Base-by-base conservation (phyloP, 2,888 invertebrate species). In the Ormia ochracea region DNA sequence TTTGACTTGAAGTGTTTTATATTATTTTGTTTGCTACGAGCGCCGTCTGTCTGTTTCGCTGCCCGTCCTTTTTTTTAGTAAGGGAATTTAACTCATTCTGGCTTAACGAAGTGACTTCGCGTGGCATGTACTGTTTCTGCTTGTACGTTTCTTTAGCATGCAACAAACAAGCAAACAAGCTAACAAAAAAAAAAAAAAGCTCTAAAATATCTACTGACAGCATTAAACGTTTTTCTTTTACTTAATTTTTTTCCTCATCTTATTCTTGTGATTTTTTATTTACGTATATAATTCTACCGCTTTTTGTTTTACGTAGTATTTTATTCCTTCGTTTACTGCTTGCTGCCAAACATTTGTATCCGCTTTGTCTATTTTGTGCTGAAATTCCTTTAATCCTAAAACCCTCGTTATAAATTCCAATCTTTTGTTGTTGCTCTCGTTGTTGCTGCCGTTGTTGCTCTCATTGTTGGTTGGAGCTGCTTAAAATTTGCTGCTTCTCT, bases 131-230 rank as follows among this genome's bases (percentile, higher is more conserved):
- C 54, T 43, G 58, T 36, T 50, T 36, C 43, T 31, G 43, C 12
- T 69, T 26, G 26, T 59, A 48, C 33, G 45, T 70, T 59, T 48
- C 31, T 21, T 28, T 7, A 61, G 28, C 12, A 19, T 26, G n/a
- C n/a, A n/a, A n/a, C n/a, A n/a, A n/a, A n/a, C n/a, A n/a, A n/a
- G n/a, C n/a, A n/a, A n/a, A n/a, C n/a, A n/a, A n/a, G n/a, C n/a
- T n/a, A n/a, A n/a, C n/a, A n/a, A 21, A 45, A 41, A 28, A 26
- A 50, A 59, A 14, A 65, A 38, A n/a, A 23, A 59, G 28, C 56
- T 73, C 68, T 78, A 78, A 78, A 78, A 78, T 66, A 78, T 73
- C 78, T 69, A 78, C 79, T 75, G 76, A 73, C 80, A 80, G 80
- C 72, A 50, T 76, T 80, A 80, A 76, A 73, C 50, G 68, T 73